A percentile compares a stretch with the other conserved stretches of the same genome.
phyloP scores from a whole-genome alignment of 1,140 invertebrate species.

The Parapsyche elsis region DNA sequence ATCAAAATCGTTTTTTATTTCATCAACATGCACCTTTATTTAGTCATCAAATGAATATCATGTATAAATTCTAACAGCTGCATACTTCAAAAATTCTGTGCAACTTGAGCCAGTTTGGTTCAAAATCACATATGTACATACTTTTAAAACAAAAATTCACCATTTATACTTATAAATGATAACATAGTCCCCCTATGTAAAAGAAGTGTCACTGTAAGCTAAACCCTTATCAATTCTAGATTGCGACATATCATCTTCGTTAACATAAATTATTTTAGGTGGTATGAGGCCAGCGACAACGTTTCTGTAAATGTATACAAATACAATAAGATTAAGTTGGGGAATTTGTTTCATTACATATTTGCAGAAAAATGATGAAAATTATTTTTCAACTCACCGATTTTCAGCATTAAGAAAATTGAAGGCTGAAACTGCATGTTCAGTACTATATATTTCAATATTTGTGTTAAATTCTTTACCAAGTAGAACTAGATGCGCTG shows the following conservation, averaged over 20 bases:
- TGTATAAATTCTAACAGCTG: too few species aligned
- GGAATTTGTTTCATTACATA: neutral
- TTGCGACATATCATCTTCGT: slow-evolving; percentile 58
- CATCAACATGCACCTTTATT: too few species aligned
- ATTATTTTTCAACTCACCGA: slow-evolving; percentile 60
- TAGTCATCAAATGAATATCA: too few species aligned
- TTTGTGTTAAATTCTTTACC: slow-evolving; percentile 62
- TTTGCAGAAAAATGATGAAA: neutral
- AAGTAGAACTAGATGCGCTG: neutral
- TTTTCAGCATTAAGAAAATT: slow-evolving; percentile 82
- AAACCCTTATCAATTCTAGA: too few species aligned
- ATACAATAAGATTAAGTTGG: neutral
- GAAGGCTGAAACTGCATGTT: slow-evolving; percentile 78
- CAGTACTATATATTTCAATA: slow-evolving; percentile 76
- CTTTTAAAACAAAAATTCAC: too few species aligned
- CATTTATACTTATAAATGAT: too few species aligned
- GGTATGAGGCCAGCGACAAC: slow-evolving; percentile 81
- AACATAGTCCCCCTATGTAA: too few species aligned
- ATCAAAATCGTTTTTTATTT: neutral
- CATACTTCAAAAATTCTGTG: too few species aligned
- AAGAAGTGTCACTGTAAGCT: too few species aligned
- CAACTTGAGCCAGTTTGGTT: too few species aligned
- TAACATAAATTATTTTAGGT: slow-evolving; percentile 62
- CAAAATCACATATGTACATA: too few species aligned
- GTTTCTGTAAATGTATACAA: slow-evolving; percentile 54